phyloP scores from a whole-genome alignment of 30 jellyfish, hydroid and myxozoan genomes.

The Rhopilema esculentum region DNA sequence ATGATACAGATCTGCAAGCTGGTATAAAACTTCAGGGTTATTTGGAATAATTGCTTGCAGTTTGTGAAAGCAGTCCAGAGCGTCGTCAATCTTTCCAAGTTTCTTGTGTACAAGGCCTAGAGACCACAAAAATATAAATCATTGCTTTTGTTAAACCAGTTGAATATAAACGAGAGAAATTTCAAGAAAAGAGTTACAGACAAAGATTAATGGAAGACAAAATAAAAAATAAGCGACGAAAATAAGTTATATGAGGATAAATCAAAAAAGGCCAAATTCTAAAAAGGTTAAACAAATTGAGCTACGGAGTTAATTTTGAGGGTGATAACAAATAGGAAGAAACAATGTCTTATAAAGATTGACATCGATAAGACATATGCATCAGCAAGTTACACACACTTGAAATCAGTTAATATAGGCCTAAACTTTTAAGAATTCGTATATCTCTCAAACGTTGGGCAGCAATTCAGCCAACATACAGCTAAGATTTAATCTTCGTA shows the following conservation, averaged over 20 bases:
- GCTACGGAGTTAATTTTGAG: background rate
- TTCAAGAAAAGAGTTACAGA: no score
- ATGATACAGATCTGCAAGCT: slow-evolving; percentile 92
- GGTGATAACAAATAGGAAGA: background rate
- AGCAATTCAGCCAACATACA: no score
- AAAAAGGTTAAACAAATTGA: background rate
- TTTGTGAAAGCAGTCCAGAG: slow-evolving; percentile 97
- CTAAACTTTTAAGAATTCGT: no score
- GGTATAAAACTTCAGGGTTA: slow-evolving; percentile 90
- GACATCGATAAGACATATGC: no score
- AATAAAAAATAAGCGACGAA: background rate
- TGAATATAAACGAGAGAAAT: no score
- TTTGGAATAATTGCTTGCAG: slow-evolving; percentile 85
- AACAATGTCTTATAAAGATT: background rate
- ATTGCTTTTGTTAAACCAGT: background rate
- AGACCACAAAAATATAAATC: background rate
- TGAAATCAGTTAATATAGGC: no score
- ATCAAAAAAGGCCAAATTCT: background rate
- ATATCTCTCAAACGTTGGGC: no score
- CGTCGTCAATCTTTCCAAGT: slow-evolving; percentile 78
- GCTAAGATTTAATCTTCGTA: no score
- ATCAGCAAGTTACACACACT: no score
- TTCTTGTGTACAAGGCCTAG: slow-evolving; percentile 89
- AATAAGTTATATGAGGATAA: background rate
- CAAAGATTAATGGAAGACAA: no score